phyloP scores from a whole-genome alignment of 2,888 invertebrate genomes.

The Herminia tarsipennalis region DNA sequence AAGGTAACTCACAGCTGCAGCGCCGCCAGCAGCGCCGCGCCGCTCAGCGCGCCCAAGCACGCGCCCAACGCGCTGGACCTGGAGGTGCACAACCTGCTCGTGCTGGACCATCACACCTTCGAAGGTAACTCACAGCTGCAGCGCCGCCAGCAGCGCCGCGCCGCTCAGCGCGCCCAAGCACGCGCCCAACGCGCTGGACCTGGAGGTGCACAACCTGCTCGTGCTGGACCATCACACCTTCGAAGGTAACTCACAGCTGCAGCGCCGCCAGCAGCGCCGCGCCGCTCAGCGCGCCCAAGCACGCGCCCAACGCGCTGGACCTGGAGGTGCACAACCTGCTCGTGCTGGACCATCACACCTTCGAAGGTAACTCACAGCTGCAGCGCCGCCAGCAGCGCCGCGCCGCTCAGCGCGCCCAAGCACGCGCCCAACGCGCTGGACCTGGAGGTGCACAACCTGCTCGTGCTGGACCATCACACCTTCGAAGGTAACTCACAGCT shows the following conservation, averaged over 20 bases:
- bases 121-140: conserved; percentile 86
- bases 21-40: conserved; percentile 60
- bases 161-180: conserved; percentile 92
- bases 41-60: conserved; percentile 83
- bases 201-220: no score
- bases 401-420: no score
- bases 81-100: conserved; percentile 95
- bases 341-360: no score
- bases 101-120: conserved; percentile 98
- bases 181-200: conserved; percentile 95
- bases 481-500: no score
- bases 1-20: conserved; percentile 82
- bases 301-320: no score
- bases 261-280: not conserved
- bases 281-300: no score
- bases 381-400: no score
- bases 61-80: conserved; percentile 92
- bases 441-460: no score
- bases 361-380: no score
- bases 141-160: conserved; percentile 78
- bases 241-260: conserved; percentile 86
- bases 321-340: no score
- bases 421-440: no score
- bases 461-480: no score
- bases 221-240: conserved; percentile 98